Base-by-base conservation (phyloP, 2,888 invertebrate genomes). In the Lamellibrachia columna region DNA sequence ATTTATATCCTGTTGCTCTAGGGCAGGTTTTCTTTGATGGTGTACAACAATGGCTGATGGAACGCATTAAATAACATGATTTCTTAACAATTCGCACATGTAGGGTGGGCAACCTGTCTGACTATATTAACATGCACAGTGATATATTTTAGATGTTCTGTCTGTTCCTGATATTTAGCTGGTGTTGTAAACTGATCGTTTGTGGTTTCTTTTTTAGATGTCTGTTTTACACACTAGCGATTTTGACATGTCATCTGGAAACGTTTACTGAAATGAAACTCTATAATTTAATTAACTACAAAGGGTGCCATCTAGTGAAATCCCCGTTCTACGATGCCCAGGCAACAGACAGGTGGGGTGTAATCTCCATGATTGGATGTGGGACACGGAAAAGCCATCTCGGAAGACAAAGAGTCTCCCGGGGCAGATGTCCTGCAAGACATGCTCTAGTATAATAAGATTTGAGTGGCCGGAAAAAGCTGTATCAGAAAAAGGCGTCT, bases 211-310 rank as follows among this genome's bases (percentile, higher is more conserved):
- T 22, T 75, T 11, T 75, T n/a, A 60, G 9, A 75, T 22, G 75
- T 58, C 58, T 11, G 58, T 58, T 3, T 8, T 40, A 40, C 40
- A 40, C 40, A 40, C 40, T 40, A 15, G 58, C 8, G 58, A 58
- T 58, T 58, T 58, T 58, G 3, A 58, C 58, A 58, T 75, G 75
- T 75, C 75, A 75, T 75, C 75, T 75, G 75, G 75, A 75, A 75
- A 75, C 75, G 22, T 75, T 75, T 75, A 75, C 75, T 22, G 75
- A 75, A 75, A 75, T 75, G 11, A 75, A 75, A 75, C 75, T 55
- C 55, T 75, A 75, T 75, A 75, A 75, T 75, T 75, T 75, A 75
- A 75, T 75, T 22, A 75, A 75, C 75, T 75, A 75, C 75, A 75
- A 75, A 75, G 75, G 75, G 75, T 75, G 6, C 75, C 22, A 22